A percentile compares a stretch with the other conserved stretches of the same genome.
phyloP scores from a whole-genome alignment of 2,797 vertebrate genomes.

The Phataginus tetradactyla region DNA sequence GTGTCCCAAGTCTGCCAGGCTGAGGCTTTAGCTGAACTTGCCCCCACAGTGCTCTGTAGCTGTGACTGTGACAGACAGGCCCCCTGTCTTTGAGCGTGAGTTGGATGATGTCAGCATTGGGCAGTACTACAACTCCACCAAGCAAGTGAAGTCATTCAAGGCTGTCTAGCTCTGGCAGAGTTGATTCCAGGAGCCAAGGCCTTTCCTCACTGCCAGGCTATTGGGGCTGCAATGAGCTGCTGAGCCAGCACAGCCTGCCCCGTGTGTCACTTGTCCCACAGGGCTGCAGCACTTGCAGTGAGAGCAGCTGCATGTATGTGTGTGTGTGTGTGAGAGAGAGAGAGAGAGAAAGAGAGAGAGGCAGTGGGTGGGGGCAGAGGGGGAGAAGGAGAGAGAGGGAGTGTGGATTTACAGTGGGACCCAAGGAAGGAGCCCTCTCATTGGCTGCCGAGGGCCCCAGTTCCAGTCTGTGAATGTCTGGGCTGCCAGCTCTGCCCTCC shows the following conservation, averaged over 20 bases:
- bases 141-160: conserved; percentile 48
- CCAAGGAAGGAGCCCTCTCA: conserved; percentile 59
- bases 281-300: conserved; percentile 60
- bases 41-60: not conserved
- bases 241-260: conserved; percentile 63
- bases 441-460: conserved; percentile 66
- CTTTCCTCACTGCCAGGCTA: not conserved
- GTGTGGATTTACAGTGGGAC: conserved; percentile 60
- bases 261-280: conserved; percentile 60
- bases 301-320: not conserved
- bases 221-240: conserved; percentile 37
- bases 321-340: not conserved
- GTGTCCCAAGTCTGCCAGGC: not conserved
- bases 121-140: not conserved
- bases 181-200: conserved; percentile 39
- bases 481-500: conserved; percentile 49
- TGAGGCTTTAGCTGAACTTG: not conserved
- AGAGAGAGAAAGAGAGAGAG: not conserved
- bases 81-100: not conserved
- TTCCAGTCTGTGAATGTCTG: conserved; percentile 65
- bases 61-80: conserved; percentile 2
- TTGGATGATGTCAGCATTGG: conserved; percentile 46
- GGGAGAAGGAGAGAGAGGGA: not conserved
- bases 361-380: not conserved
- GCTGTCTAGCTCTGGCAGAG: conserved; percentile 13